Base-by-base conservation (phyloP, 30 jellyfish, hydroid and myxozoan genomes). In the Hydractinia echinata region DNA sequence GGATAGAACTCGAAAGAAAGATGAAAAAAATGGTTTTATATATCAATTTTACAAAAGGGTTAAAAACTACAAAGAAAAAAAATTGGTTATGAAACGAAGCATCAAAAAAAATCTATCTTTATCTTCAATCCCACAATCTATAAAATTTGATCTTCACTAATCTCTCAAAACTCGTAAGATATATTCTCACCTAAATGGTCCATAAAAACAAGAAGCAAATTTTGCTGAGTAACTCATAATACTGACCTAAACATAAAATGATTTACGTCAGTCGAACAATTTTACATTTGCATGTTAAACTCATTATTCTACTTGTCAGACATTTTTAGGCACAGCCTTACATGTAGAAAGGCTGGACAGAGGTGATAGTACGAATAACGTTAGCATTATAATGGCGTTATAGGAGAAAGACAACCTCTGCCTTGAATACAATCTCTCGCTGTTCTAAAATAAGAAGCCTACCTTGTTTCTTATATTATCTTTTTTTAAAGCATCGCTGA, bases 131-230 rank as follows among this genome's bases (percentile, higher is more conserved):
- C 69, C 19, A 11, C 1, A 13, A 58, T 11, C 15, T 58, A 58
- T 18, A 18, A 18, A 58, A 58, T 11, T 18, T 58, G 69, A 58
- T 30, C 44, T 30, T 30, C 44, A 30, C 44, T 30, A 30, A 30
- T 30, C 44, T 30, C 44, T 30, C 44, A 30, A 30, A 30, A 30
- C 44, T 30, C 44, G 44, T 30, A 64, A 64, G 74, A n/a, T 7
- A 64, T 44, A 64, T 13, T n/a, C 18, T 11, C 73, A 93, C 99
- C 99, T 84, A 89, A 94, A 94, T 13, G 99, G 99, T 10, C 99
- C 99, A 82, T 94, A 94, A 71, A 94, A 87, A 76, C 99, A 88
- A 14, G 99, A 94, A 19, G 99, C 94, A 82, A 94, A 94, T 61
- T 94, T 94, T 5, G 99, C 94, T 73, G 96, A 83, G 73, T 94